phyloP scores from a whole-genome alignment of 2,797 vertebrate genomes.

The Girardinus metallicus region DNA sequence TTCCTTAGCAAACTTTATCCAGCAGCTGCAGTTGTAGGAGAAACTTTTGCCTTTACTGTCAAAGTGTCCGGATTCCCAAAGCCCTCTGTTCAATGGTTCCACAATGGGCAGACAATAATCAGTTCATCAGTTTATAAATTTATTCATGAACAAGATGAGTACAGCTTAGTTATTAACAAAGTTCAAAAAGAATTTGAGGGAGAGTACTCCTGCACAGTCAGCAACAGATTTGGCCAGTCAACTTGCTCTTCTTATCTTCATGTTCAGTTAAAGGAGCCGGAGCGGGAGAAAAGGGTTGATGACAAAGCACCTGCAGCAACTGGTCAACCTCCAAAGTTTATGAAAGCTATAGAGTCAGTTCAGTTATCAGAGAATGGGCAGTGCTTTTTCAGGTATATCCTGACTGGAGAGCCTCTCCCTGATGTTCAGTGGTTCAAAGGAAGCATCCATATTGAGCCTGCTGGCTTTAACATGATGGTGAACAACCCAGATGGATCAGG shows the following conservation, averaged over 20 bases:
- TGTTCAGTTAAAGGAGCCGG: slow-evolving; percentile 71
- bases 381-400: slow-evolving; percentile 82
- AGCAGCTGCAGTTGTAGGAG: slow-evolving; percentile 79
- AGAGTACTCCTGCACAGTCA: slow-evolving; percentile 86
- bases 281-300: slow-evolving; percentile 20
- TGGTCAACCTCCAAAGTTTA: slow-evolving; percentile 81
- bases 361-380: slow-evolving; percentile 72
- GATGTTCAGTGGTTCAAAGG: slow-evolving; percentile 85
- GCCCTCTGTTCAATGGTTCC: slow-evolving; percentile 87
- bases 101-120: slow-evolving; percentile 79
- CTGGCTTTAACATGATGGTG: slow-evolving; percentile 66
- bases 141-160: slow-evolving; percentile 81
- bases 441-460: slow-evolving; percentile 73
- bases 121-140: slow-evolving; percentile 78
- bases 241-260: slow-evolving; percentile 83
- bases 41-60: slow-evolving; percentile 84
- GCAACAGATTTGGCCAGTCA: slow-evolving; percentile 82
- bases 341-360: slow-evolving; percentile 72
- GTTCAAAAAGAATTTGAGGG: slow-evolving; percentile 81
- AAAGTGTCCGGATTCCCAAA: slow-evolving; percentile 84
- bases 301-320: slow-evolving; percentile 6
- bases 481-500: slow-evolving; percentile 85
- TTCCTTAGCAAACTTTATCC: slow-evolving; percentile 86
- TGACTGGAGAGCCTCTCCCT: slow-evolving; percentile 84
- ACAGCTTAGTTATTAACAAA: slow-evolving; percentile 85